Evolutionary conservation across 2,888 invertebrate genomes (phyloP).

Genomic region (Philaethria dido): DNA sequence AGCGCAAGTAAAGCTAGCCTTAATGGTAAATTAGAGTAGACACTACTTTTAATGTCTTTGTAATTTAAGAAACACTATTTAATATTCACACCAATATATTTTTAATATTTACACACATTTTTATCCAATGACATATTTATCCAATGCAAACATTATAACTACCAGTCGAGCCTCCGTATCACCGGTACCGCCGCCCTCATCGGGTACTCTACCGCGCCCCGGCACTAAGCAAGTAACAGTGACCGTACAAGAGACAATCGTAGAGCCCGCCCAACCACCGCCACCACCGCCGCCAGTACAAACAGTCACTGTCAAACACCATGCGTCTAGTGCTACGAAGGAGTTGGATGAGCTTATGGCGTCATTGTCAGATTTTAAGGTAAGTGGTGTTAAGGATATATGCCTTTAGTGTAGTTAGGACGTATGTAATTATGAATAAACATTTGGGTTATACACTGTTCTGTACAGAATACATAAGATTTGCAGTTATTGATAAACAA

Average conservation of each 20-base stretch:
- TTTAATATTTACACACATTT: neutral
- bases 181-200: slow-evolving; percentile 54
- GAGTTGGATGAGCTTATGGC: slow-evolving; percentile 98
- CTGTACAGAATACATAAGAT: too few species aligned
- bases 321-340: slow-evolving; percentile 95
- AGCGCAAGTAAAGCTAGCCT: too few species aligned
- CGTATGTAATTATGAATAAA: too few species aligned
- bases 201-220: slow-evolving; percentile 74
- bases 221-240: slow-evolving; percentile 85
- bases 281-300: slow-evolving; percentile 57
- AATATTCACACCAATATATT: too few species aligned
- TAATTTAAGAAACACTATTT: too few species aligned
- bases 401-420: too few species aligned
- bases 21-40: too few species aligned
- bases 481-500: too few species aligned
- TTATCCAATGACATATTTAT: neutral
- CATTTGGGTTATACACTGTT: too few species aligned
- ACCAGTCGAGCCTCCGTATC: slow-evolving; percentile 68
- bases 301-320: slow-evolving; percentile 55
- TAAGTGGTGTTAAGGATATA: too few species aligned
- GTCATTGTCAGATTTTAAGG: slow-evolving; percentile 97
- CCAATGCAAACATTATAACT: neutral
- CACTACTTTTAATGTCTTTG: too few species aligned
- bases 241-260: slow-evolving; percentile 81
- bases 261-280: slow-evolving; percentile 75